These are phyloP conservation scores for Drosophila hydei DNA, from an alignment of 1,140 invertebrate species.

Conservation along the genomic window DNA sequence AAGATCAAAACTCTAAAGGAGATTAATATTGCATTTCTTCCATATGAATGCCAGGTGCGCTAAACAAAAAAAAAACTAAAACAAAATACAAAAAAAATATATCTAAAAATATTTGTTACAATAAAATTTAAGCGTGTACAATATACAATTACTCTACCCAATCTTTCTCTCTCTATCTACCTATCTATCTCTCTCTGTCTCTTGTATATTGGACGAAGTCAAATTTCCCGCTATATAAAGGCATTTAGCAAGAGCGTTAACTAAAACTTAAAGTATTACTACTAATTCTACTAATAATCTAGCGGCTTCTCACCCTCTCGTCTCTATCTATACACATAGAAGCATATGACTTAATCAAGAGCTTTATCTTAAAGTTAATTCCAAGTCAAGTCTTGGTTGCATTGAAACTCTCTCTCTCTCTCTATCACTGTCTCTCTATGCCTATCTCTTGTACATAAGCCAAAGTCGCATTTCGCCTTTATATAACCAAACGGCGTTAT, in stretches of 20 bases:
- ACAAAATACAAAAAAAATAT: constrained; percentile 45
- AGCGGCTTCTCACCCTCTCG: no score
- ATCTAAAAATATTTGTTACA: constrained; percentile 19
- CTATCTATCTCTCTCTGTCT: background rate
- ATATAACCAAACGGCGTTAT: background rate
- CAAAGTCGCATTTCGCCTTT: background rate
- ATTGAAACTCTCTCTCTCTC: background rate
- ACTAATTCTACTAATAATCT: no score
- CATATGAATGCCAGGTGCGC: constrained; percentile 98
- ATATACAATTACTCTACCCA: constrained; percentile 26
- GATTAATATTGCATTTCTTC: constrained; percentile 99
- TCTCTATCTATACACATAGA: background rate
- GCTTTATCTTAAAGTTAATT: background rate
- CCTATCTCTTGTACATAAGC: constrained; percentile 6
- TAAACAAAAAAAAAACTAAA: constrained; percentile 44
- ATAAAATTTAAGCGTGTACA: constrained; percentile 20
- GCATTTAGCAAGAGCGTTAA: no score
- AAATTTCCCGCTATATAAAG: background rate
- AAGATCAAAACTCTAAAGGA: constrained; percentile 99
- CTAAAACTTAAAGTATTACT: no score
- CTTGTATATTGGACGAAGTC: constrained; percentile 3
- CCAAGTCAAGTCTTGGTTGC: background rate
- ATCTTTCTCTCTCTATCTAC: background rate
- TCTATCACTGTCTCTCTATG: constrained; percentile 7
- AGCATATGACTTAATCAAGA: background rate